Conservation (phyloP, 2,888 invertebrate species). For the Embidobia sp. region DNA sequence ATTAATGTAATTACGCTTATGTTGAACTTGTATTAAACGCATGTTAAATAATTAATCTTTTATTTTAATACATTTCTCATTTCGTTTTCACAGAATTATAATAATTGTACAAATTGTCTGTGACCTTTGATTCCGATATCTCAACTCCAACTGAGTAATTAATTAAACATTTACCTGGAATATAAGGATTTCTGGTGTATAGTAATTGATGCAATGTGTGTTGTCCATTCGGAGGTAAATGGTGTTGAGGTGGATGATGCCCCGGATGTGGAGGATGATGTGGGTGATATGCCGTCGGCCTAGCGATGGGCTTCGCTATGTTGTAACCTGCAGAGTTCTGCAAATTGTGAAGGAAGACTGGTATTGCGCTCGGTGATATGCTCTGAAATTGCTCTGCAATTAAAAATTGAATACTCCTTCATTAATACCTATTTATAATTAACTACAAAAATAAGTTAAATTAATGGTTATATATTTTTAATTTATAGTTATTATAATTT, state of each 20-base stretch:
- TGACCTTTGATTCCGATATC: background rate
- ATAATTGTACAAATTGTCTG: background rate
- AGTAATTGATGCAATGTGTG: constrained; percentile 87
- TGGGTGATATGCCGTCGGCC: constrained; percentile 86
- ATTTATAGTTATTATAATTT: too few relatives aligned
- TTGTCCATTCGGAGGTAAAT: constrained; percentile 77
- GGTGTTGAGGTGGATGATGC: constrained; percentile 78
- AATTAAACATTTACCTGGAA: constrained; percentile 85
- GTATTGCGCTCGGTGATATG: constrained; percentile 76
- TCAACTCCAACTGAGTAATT: constrained; percentile 22
- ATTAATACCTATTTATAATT: constrained; percentile 4
- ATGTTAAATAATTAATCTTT: too few relatives aligned
- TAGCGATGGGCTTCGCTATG: constrained; percentile 93
- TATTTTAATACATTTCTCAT: too few relatives aligned
- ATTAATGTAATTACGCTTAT: too few relatives aligned
- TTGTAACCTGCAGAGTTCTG: constrained; percentile 83
- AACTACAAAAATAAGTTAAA: too few relatives aligned
- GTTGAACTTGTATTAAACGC: too few relatives aligned
- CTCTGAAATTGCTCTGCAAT: constrained; percentile 79
- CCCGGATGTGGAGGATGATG: constrained; percentile 88
- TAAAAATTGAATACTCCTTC: constrained; percentile 14
- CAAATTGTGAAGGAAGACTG: constrained; percentile 78
- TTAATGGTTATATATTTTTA: too few relatives aligned
- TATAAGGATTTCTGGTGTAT: constrained; percentile 90
- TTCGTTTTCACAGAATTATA: too few relatives aligned